A percentile compares a stretch with the other conserved stretches of the same genome.
phyloP scores from a whole-genome alignment of 2,113 vertebrate genomes.

The Cynopterus brachyotis region DNA sequence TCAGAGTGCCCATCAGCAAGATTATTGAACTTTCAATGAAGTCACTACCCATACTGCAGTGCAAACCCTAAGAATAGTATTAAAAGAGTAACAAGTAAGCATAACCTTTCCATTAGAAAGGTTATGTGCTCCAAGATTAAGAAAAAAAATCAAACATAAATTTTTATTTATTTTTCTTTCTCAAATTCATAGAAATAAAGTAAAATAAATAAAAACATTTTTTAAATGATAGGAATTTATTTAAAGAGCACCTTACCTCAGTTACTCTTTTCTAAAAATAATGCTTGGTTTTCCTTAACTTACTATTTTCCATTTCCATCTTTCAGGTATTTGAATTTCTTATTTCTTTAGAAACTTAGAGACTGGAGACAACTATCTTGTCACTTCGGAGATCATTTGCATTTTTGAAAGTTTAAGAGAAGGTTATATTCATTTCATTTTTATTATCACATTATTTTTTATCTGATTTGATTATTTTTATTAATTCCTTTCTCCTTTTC shows the following conservation, averaged over 20 bases:
- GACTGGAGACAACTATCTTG: neutral
- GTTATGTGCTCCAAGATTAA: neutral
- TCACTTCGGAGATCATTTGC: neutral
- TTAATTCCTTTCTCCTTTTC: neutral
- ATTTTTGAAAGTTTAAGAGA: neutral
- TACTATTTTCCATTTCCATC: neutral
- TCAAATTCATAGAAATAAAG: constrained; percentile 25
- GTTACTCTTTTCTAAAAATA: neutral
- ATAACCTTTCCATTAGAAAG: neutral
- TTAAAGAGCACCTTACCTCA: neutral
- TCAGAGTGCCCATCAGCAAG: neutral
- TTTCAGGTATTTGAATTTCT: neutral
- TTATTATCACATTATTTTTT: neutral
- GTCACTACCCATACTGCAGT: neutral
- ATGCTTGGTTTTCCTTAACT: neutral
- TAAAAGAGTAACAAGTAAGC: neutral
- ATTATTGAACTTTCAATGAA: neutral
- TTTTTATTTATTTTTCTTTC: neutral
- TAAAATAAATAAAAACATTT: constrained; percentile 29
- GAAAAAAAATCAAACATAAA: neutral
- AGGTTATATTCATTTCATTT: neutral
- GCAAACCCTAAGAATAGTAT: neutral
- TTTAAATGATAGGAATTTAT: neutral
- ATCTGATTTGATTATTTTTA: neutral
- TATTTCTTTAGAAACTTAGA: constrained; percentile 3